These are phyloP conservation scores for Enchytraeus crypticus DNA, from an alignment of 2,888 invertebrate genomes.

Conservation along the genomic window DNA sequence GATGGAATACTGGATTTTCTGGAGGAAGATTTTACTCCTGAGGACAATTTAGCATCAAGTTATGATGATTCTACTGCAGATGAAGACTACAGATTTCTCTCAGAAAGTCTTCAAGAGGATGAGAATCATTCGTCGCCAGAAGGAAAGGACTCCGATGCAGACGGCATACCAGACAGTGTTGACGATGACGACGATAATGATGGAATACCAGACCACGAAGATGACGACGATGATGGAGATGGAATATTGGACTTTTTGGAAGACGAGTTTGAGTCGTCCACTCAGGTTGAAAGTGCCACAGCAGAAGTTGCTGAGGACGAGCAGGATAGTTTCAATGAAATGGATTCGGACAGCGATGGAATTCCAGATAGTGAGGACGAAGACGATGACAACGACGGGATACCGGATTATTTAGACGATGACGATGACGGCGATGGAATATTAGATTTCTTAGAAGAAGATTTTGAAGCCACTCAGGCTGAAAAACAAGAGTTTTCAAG, in stretches of 20 bases:
- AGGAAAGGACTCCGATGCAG: conserved; percentile 20
- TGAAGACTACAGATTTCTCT: not conserved
- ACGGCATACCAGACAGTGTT: conserved; percentile 23
- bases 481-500: not conserved
- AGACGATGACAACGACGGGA: conserved; percentile 11
- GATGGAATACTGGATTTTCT: conserved; percentile 24
- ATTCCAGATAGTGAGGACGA: conserved; percentile 20
- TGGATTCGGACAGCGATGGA: conserved; percentile 27
- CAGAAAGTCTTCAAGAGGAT: conserved; percentile 1
- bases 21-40: conserved; percentile 24
- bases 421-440: conserved; percentile 9
- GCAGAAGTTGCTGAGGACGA: conserved; percentile 30
- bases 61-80: conserved; percentile 5
- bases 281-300: conserved; percentile 8
- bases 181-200: conserved; percentile 20
- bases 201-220: conserved; percentile 8
- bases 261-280: conserved; percentile 19
- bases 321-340: conserved; percentile 13
- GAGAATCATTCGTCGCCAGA: too few relatives aligned
- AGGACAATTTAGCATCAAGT: conserved; percentile 22
- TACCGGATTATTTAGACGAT: conserved; percentile 14
- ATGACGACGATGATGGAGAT: conserved; percentile 29
- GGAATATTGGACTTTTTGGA: conserved; percentile 32
- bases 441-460: conserved; percentile 31
- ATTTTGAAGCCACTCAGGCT: not conserved